A percentile compares a stretch with the other conserved stretches of the same genome.
phyloP scores from a whole-genome alignment of 2,797 vertebrate species.

The Coluber constrictor region DNA sequence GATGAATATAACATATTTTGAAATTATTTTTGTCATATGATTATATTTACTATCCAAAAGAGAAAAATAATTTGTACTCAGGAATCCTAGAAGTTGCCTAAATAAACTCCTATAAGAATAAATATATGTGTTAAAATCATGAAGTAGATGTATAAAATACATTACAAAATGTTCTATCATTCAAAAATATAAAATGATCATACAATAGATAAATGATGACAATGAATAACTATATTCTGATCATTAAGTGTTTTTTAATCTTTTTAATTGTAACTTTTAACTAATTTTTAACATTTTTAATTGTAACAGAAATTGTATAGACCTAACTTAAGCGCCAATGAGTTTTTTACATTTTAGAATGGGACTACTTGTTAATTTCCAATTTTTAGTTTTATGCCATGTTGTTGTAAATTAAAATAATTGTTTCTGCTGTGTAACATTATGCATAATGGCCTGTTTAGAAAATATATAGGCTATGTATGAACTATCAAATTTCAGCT shows the following conservation, averaged over 20 bases:
- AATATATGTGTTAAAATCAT: background rate
- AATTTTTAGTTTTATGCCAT: background rate
- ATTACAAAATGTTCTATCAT: background rate
- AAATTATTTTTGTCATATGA: slow-evolving; percentile 43
- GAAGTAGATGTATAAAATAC: background rate
- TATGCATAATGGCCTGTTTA: background rate
- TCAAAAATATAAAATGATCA: slow-evolving; percentile 1
- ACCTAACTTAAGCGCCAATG: background rate
- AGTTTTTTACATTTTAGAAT: background rate
- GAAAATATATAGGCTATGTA: background rate
- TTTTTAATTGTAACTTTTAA: background rate
- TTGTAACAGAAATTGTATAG: background rate
- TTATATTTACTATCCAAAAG: slow-evolving; percentile 13
- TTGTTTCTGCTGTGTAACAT: background rate
- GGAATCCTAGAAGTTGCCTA: background rate
- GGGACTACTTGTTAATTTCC: background rate
- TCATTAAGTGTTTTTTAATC: background rate
- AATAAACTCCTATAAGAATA: background rate
- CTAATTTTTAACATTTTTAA: background rate
- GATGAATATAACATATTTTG: slow-evolving; percentile 38
- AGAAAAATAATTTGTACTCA: background rate
- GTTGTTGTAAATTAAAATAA: background rate
- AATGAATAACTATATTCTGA: background rate
- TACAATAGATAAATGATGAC: background rate
- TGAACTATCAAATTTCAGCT: background rate